Base-by-base conservation (phyloP, 2,888 invertebrate genomes). In the Arge pagana region DNA sequence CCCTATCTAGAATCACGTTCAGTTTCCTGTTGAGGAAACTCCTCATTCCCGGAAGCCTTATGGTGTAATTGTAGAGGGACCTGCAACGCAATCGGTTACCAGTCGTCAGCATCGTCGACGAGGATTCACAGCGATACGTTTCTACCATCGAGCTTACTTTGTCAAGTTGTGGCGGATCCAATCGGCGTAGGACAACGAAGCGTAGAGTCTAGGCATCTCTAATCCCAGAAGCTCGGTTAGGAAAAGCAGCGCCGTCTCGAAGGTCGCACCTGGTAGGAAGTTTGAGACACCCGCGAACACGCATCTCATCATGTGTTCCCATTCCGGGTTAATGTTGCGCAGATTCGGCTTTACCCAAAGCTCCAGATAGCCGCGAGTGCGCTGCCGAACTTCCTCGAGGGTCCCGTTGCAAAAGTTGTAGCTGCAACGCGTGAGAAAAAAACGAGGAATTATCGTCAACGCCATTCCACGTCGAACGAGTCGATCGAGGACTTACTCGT, bases 351-450 rank as follows among this genome's bases (percentile, higher is more conserved):
- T 61, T 4, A 64, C 55, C 40, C 61, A 58, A 5, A 53, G 24
- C 8, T 62, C 56, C 5, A 65, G 45, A n/a, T 66, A 26, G 11
- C 63, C 57, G 2, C 37, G 26, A 37, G 61, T 55, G 33, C 65
- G 57, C 26, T 56, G 52, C 24, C 60, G 59, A 4, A 68, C 61
- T 28, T 66, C 63, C 1, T 54, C 51, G 28, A 68, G 55, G 8
- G 55, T 54, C 1, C 68, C 72, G 6, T 56, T 53, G 52, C 73
- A 74, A 48, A 72, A 65, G 54, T 74, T 74, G 54, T 57, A 70
- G 33, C 43, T 43, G 8, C 3, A 11, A n/a, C 10, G 11, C 16
- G 31, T 4, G 6, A 43, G 19, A 11, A 8, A 13, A 7, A 16
- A 5, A 26, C 8, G 28, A n/a, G 16, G 35, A 19, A 28, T 7